Evolutionary conservation across 1,140 invertebrate species (phyloP).

Genomic region (Megalopta genalis): DNA sequence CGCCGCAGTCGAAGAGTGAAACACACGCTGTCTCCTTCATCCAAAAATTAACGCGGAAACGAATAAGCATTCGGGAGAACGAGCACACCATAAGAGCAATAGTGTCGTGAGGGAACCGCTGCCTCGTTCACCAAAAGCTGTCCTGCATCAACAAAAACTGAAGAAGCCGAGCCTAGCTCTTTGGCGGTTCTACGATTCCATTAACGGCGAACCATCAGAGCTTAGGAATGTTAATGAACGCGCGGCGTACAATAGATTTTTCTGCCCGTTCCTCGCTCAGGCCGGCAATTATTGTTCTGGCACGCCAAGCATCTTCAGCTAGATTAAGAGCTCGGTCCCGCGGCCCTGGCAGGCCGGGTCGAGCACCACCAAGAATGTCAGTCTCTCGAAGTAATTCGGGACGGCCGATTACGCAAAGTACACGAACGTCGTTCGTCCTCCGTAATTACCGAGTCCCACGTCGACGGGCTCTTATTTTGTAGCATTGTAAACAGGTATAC

Average conservation of each 20-base stretch:
- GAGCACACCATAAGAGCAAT: no score
- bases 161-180: no score
- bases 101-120: no score
- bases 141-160: no score
- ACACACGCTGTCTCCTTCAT: no score
- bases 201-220: background rate
- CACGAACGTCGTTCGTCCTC: conserved; percentile 17
- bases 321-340: conserved; percentile 16
- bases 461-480: conserved; percentile 39
- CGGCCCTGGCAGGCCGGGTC: background rate
- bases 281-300: conserved; percentile 21
- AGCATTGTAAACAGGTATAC: conserved; percentile 29
- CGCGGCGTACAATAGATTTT: background rate
- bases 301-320: conserved; percentile 9
- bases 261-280: background rate
- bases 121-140: no score
- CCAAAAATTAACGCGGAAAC: no score
- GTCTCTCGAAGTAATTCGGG: conserved; percentile 41
- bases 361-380: conserved; percentile 20
- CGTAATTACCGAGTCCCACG: conserved; percentile 55
- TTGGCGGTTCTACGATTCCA: background rate
- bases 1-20: no score
- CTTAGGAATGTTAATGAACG: conserved; percentile 10
- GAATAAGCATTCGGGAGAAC: no score
- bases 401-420: conserved; percentile 33